phyloP scores from a whole-genome alignment of 2,888 invertebrate genomes.

The Macrostomum cliftonense region DNA sequence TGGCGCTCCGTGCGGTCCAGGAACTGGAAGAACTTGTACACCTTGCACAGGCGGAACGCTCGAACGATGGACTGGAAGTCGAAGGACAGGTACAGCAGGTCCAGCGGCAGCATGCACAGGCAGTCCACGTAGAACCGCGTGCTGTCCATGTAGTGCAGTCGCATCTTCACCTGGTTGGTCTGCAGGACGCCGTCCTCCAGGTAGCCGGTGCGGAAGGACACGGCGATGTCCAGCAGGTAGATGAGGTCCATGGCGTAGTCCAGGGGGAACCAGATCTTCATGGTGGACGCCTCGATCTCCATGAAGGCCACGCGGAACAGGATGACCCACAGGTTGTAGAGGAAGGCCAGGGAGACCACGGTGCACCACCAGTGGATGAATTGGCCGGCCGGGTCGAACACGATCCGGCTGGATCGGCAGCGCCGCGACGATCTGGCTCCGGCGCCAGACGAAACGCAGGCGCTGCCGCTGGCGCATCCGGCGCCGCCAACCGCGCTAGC shows the following conservation, averaged over 20 bases:
- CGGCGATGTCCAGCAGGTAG: slow-evolving; percentile 81
- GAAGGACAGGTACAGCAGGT: slow-evolving; percentile 90
- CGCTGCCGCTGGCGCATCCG: neutral
- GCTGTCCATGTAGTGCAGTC: slow-evolving; percentile 91
- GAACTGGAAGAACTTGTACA: slow-evolving; percentile 93
- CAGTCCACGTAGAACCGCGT: slow-evolving; percentile 95
- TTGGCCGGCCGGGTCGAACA: slow-evolving; percentile 90
- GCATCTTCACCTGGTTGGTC: slow-evolving; percentile 74
- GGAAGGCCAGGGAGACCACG: slow-evolving; percentile 33
- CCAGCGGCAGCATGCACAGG: slow-evolving; percentile 83
- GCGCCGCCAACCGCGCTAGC: neutral
- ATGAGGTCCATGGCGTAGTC: slow-evolving; percentile 90
- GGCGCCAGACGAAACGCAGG: too few relatives aligned
- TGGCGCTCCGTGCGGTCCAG: slow-evolving; percentile 93
- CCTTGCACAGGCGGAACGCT: slow-evolving; percentile 83
- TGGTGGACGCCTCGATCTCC: slow-evolving; percentile 66
- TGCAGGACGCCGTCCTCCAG: slow-evolving; percentile 91
- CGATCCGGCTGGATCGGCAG: slow-evolving; percentile 50
- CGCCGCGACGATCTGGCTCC: neutral
- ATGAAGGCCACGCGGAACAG: slow-evolving; percentile 96
- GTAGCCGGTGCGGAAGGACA: slow-evolving; percentile 91
- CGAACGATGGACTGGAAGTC: slow-evolving; percentile 78
- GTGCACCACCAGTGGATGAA: slow-evolving; percentile 43
- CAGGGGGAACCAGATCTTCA: slow-evolving; percentile 82
- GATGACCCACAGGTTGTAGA: slow-evolving; percentile 43